These are phyloP conservation scores for Ctenomys sociabilis DNA, from an alignment of 2,113 vertebrate species.

Conservation along the genomic window DNA sequence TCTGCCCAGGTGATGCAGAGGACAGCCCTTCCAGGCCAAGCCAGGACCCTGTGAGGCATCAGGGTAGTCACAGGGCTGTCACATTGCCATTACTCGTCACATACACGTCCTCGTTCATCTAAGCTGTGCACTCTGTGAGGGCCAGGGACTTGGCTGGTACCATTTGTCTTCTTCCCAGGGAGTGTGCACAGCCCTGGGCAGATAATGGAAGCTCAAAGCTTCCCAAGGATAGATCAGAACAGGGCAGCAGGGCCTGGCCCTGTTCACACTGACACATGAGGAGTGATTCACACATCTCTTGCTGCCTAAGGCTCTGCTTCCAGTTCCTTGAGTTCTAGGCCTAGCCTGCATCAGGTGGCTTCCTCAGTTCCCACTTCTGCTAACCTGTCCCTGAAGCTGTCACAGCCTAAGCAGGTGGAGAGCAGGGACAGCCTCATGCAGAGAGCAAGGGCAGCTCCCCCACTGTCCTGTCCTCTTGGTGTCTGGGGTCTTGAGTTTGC, in stretches of 20 bases:
- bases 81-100: background rate
- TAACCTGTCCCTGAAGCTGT: background rate
- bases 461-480: background rate
- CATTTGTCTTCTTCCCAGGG: background rate
- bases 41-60: accelerated
- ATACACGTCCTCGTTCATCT: accelerated
- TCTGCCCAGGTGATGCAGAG: background rate
- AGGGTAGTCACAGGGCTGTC: background rate
- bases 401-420: background rate
- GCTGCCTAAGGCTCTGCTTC: background rate
- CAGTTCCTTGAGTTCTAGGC: background rate
- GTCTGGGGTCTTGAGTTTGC: background rate
- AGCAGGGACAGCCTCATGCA: background rate
- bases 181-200: background rate
- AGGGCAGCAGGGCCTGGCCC: background rate
- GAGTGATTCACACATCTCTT: background rate
- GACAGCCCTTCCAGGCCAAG: background rate
- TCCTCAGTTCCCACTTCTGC: background rate
- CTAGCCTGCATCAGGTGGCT: background rate
- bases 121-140: background rate
- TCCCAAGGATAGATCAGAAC: background rate
- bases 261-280: accelerated
- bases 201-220: background rate
- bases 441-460: background rate
- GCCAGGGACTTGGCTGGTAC: background rate